Evolutionary conservation across 2,888 invertebrate species (phyloP), one percentile per base, ranked within the genome.

Genomic region (Limnephilus auricula): DNA sequence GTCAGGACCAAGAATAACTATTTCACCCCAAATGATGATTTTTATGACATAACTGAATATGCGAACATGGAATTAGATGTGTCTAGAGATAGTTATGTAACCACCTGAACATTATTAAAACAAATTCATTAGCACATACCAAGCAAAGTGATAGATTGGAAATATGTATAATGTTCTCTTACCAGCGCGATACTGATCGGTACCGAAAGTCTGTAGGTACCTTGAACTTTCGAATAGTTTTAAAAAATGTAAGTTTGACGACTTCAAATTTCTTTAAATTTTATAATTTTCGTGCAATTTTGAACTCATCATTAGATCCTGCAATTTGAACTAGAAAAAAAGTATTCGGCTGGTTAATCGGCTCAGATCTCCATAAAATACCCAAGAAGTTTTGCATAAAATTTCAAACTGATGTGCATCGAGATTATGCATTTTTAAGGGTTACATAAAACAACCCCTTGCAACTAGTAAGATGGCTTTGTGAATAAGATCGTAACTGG

Each of bases 401-500:
- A 13, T 65, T 65, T 65, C 25, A 25, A n/a, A 25, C 65, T n/a
- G 34, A 37, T 37, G 34, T 82, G 91, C 91, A 91, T 89, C 84
- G 25, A 65, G 65, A 65, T 25, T n/a, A n/a, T 65, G 25, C 65
- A 31, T 91, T 79, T 90, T 90, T 89, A 80, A 89, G 90, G 89
- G 89, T 89, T n/a, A 40, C 37, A 87, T 10, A 45, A 80, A 80
- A 79, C 79, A 30, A 88, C 87, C 90, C 90, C 50, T 79, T 4
- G 65, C 79, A 31, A 78, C 25, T 65, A n/a, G 65, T 25, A 65
- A 65, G 37, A 90, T 78, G 32, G 78, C 90, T 50, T 82, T 86
- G 32, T 87, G 80, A 30, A 82, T 31, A 45, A 78, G 25, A 37
- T 65, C 18, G 18, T 90, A 92, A 92, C 92, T 30, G 92, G 92